A percentile compares a stretch with the other conserved stretches of the same genome.
Evolutionary conservation across 2,797 vertebrate genomes (phyloP).

Genomic region (Pantherophis vulpinus): DNA sequence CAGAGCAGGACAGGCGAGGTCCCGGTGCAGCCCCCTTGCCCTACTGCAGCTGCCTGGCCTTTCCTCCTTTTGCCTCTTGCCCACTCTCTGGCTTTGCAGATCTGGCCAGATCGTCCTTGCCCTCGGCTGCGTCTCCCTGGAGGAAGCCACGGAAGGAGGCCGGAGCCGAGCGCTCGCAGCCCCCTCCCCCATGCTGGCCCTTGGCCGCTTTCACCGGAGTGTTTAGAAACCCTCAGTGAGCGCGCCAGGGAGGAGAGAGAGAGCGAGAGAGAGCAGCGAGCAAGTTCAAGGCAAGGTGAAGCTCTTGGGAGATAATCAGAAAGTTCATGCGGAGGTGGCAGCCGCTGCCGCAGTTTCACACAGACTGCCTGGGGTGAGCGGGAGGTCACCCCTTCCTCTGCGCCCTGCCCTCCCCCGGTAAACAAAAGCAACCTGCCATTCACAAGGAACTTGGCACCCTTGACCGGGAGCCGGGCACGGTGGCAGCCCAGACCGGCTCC

Average conservation of each 20-base stretch:
- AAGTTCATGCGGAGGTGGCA: conserved; percentile 92
- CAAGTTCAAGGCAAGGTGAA: conserved; percentile 84
- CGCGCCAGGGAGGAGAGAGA: conserved; percentile 22
- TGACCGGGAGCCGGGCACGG: conserved; percentile 30
- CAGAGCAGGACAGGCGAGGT: not conserved
- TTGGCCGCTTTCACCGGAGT: conserved; percentile 56
- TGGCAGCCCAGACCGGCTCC: conserved; percentile 16
- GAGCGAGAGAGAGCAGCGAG: conserved; percentile 55
- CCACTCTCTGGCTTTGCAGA: fast-evolving
- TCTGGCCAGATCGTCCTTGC: not conserved
- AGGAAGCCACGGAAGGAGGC: not conserved
- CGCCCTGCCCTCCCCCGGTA: conserved; percentile 58
- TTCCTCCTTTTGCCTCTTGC: not conserved
- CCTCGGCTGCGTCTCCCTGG: not conserved
- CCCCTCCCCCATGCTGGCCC: conserved; percentile 57
- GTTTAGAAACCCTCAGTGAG: conserved; percentile 74
- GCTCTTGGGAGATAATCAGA: conserved; percentile 79
- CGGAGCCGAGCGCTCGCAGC: not conserved
- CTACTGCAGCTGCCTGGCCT: not conserved
- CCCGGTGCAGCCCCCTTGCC: not conserved
- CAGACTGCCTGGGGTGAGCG: conserved; percentile 75
- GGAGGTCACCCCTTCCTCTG: conserved; percentile 66
- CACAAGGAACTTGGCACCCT: conserved; percentile 60
- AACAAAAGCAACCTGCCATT: conserved; percentile 61
- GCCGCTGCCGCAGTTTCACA: conserved; percentile 70